Percentiles rank a stretch among this genome's conserved stretches.
These are phyloP conservation scores for Stratiolaelaps scimitus DNA, from an alignment of 1,140 invertebrate genomes.

Conservation along the genomic window DNA sequence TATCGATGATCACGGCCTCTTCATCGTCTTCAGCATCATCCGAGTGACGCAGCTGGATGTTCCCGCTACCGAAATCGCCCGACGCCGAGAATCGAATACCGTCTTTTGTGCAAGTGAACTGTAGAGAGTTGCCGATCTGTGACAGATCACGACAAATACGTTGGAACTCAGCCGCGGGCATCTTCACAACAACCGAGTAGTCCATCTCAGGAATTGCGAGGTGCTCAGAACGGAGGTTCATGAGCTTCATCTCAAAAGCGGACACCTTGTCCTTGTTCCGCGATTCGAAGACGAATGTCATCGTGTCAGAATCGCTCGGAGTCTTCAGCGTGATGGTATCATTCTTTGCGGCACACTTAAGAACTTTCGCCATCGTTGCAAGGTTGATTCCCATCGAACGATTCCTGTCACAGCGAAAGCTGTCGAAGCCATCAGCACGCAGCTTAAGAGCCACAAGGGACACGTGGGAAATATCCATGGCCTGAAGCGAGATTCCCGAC, in stretches of 20 bases:
- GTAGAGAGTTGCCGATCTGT: slow-evolving; percentile 92
- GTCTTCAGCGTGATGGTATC: slow-evolving; percentile 93
- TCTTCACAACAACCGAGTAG: slow-evolving; percentile 90
- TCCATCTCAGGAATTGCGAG: slow-evolving; percentile 96
- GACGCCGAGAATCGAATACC: slow-evolving; percentile 82
- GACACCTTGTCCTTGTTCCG: slow-evolving; percentile 77
- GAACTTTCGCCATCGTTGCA: slow-evolving; percentile 83
- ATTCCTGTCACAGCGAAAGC: slow-evolving; percentile 94
- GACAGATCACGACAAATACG: slow-evolving; percentile 89
- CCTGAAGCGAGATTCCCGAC: slow-evolving; percentile 86
- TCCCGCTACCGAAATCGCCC: slow-evolving; percentile 88
- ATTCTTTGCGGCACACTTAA: slow-evolving; percentile 88
- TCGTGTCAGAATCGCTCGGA: slow-evolving; percentile 83
- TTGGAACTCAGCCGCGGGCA: slow-evolving; percentile 88
- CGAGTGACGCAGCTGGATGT: slow-evolving; percentile 86
- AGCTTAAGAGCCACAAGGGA: slow-evolving; percentile 86
- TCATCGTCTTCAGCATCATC: slow-evolving; percentile 84
- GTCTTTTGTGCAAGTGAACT: slow-evolving; percentile 90
- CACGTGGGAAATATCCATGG: slow-evolving; percentile 99
- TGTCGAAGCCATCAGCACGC: slow-evolving; percentile 91
- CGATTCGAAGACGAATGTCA: slow-evolving; percentile 92
- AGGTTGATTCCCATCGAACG: slow-evolving; percentile 96
- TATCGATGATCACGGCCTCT: slow-evolving; percentile 83
- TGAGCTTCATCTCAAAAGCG: slow-evolving; percentile 98
- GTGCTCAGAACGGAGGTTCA: slow-evolving; percentile 97